Evolutionary conservation across 2,888 invertebrate genomes (phyloP), one percentile per base, ranked within the genome.

Genomic region (Hedya salicella): DNA sequence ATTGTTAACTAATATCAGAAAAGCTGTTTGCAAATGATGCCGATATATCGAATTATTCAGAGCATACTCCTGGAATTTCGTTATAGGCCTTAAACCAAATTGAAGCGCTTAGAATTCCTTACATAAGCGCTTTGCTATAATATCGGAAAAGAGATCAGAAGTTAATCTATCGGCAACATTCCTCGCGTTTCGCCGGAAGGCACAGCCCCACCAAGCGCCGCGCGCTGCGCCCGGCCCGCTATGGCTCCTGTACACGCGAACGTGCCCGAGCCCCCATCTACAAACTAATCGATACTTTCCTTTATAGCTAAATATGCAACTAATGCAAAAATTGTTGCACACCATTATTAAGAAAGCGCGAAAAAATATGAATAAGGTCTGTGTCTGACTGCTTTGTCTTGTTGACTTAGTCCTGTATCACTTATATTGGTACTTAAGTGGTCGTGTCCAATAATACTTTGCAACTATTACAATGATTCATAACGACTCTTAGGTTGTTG

Each of bases 111-210:
- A 88, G 88, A 89, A 90, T 91, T 89, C 88, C 89, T 89, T 89
- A 88, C 86, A 89, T 88, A 91, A 89, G 86, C 86, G 82, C 79
- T 85, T 79, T 80, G 88, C 87, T 87, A 87, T 91, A 89, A 91
- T 91, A 91, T 91, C 91, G 89, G 89, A 88, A 91, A 91, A 90
- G 91, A 91, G 91, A 91, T 91, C 91, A 91, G 91, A 90, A 91
- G 91, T 91, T 91, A 91, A 91, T 91, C 91, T 91, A 91, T 91
- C 89, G 90, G 90, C 89, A 91, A 91, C 90, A 91, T 91, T 91
- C 89, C 87, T 86, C 83, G 90, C 88, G 88, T 89, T 90, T 88
- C 85, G 89, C 90, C 91, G 91, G 91, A 91, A 91, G 91, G 90
- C 89, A 89, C 76, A 79, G 80, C 77, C 82, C 79, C 78, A 77